Evolutionary conservation across 2,888 invertebrate genomes (phyloP).

Genomic region (Margaritifera margaritifera): DNA sequence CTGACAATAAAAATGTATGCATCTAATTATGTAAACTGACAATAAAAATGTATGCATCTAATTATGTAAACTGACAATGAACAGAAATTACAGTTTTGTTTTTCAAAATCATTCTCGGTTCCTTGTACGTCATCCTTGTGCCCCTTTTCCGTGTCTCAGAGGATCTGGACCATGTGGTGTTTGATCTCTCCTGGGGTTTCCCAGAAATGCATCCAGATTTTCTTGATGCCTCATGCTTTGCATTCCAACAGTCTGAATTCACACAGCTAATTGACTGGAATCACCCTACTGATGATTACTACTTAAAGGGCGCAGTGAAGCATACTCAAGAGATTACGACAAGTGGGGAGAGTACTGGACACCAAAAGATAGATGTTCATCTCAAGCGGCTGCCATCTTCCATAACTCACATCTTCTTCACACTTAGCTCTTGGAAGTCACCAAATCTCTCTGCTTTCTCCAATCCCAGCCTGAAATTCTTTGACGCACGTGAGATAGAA

Average conservation of each 20-base stretch:
- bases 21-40: too few relatives aligned
- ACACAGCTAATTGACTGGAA: conserved; percentile 20
- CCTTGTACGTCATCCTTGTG: too few relatives aligned
- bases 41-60: too few relatives aligned
- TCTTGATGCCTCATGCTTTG: conserved; percentile 23
- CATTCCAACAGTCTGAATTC: conserved; percentile 12
- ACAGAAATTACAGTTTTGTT: too few relatives aligned
- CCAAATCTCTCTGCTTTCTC: conserved; percentile 19
- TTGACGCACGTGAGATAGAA: conserved; percentile 12
- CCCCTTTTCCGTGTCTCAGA: too few relatives aligned
- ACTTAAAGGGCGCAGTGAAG: conserved; percentile 4
- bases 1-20: too few relatives aligned
- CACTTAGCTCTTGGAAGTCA: conserved; percentile 25
- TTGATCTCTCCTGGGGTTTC: too few relatives aligned
- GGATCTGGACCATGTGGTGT: too few relatives aligned
- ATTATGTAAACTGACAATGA: too few relatives aligned
- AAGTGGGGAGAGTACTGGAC: conserved; percentile 13
- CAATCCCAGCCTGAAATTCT: conserved; percentile 22
- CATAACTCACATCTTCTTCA: conserved; percentile 23
- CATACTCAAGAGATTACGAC: conserved; percentile 19
- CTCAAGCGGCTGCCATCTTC: conserved; percentile 15
- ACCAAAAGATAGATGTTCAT: conserved; percentile 21
- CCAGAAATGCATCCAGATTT: too few relatives aligned
- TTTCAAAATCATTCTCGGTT: too few relatives aligned
- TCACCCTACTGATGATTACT: conserved; percentile 17